Evolutionary conservation across 2,888 invertebrate species (phyloP), one percentile per base, ranked within the genome.

Genomic region (Stenodema calcarata): DNA sequence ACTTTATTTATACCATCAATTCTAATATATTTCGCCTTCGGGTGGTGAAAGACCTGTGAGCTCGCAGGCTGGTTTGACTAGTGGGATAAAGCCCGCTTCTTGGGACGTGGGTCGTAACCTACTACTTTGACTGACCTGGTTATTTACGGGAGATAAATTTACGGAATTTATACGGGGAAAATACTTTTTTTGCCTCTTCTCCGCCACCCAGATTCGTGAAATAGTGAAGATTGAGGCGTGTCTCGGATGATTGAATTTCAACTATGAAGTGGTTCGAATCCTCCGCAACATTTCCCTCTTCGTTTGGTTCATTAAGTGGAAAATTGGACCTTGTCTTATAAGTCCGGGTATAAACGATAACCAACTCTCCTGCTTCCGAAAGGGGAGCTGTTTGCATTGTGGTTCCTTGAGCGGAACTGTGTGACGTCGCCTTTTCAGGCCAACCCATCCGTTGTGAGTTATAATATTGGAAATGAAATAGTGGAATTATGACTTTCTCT

Each of bases 1-100:
- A 30, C 80, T 47, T 80, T 47, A 80, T 30, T 80, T 80, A 80
- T 80, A 54, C 80, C 80, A 80, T 80, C 50, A 80, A 54, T 80
- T 80, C 80, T 80, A 80, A 80, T 80, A 80, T 30, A 80, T 80
- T 54, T 80, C 54, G 80, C 80, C 80, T 80, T 30, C 28, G 16
- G 80, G 80, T 80, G 54, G 80, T 80, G 80, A 80, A 80, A 80
- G 80, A 80, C 54, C 73, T 30, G 73, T 14, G 9, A 73, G 35
- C 73, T 1, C 35, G 73, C 35, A 23, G 73, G 35, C 73, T 28
- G 73, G 73, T 73, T 73, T 30, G 35, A 18, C 73, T 14, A 28
- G 73, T 73, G 9, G 35, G 35, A 27, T 70, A 28, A 27, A 35
- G 73, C 73, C 73, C 73, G 35, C 35, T 73, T 73, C 35, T 73